phyloP scores from a whole-genome alignment of 2,113 vertebrate genomes.

The Cyanoramphus novaezelandiae region DNA sequence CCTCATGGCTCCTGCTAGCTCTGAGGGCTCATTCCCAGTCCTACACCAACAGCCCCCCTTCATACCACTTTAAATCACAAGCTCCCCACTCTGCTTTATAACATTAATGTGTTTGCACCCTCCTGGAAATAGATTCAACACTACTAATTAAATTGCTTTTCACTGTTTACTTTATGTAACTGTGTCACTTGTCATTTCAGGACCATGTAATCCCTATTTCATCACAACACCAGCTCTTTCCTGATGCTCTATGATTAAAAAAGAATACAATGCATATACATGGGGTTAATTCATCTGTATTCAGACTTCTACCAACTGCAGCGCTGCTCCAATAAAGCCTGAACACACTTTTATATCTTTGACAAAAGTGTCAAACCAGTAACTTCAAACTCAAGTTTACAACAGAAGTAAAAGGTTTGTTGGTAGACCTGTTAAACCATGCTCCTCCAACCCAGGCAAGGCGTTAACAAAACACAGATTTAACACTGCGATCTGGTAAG shows the following conservation, averaged over 20 bases:
- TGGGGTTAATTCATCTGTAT: neutral
- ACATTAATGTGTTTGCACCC: neutral
- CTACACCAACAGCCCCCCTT: neutral
- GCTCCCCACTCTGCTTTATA: neutral
- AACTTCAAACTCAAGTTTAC: neutral
- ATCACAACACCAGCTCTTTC: neutral
- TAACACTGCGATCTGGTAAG: neutral
- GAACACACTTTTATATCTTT: neutral
- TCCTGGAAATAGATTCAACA: neutral
- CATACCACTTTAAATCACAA: neutral
- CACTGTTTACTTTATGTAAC: neutral
- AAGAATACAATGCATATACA: accelerated
- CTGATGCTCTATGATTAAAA: neutral
- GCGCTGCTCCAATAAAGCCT: neutral
- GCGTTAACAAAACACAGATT: neutral
- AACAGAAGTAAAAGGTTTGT: neutral
- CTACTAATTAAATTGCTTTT: neutral
- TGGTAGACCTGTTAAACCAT: accelerated
- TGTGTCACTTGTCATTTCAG: neutral
- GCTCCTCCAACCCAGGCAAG: neutral
- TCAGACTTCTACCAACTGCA: neutral
- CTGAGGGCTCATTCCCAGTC: accelerated
- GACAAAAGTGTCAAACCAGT: neutral
- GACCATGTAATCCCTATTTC: neutral
- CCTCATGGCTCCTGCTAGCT: neutral